Percentiles rank a stretch among this genome's conserved stretches.
These are phyloP conservation scores for Pterostichus madidus DNA, from an alignment of 2,888 invertebrate species.

Conservation along the genomic window DNA sequence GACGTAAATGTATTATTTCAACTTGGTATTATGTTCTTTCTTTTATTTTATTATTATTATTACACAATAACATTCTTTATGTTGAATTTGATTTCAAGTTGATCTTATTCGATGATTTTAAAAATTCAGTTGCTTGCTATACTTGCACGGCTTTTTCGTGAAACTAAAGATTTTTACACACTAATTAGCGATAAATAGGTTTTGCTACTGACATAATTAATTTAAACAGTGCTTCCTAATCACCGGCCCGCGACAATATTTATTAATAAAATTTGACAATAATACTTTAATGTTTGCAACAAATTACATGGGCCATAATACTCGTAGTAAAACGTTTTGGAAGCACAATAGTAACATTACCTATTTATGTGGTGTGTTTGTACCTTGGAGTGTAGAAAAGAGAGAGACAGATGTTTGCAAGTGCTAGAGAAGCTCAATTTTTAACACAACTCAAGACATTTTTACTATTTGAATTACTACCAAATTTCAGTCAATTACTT, in stretches of 20 bases:
- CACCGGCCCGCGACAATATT: slow-evolving; percentile 17
- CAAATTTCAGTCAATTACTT: too few relatives aligned
- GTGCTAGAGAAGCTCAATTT: too few relatives aligned
- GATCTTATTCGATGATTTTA: slow-evolving; percentile 36
- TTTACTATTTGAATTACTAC: too few relatives aligned
- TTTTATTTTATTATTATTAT: slow-evolving; percentile 47
- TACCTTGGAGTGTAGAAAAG: neutral
- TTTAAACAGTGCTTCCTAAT: slow-evolving; percentile 22
- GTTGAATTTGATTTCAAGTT: slow-evolving; percentile 42
- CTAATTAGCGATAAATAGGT: slow-evolving; percentile 20
- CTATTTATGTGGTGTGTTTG: slow-evolving; percentile 14
- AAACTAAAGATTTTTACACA: slow-evolving; percentile 34
- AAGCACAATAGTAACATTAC: slow-evolving; percentile 18
- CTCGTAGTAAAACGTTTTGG: neutral
- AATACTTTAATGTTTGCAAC: slow-evolving; percentile 37
- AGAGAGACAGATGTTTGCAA: neutral
- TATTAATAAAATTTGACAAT: slow-evolving; percentile 27
- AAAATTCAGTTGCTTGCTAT: slow-evolving; percentile 42
- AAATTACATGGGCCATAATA: too few relatives aligned
- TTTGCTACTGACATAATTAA: slow-evolving; percentile 12
- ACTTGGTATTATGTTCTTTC: slow-evolving; percentile 48
- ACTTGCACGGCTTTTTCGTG: slow-evolving; percentile 40
- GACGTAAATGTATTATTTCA: slow-evolving; percentile 52
- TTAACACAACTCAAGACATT: too few relatives aligned
- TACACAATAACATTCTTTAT: slow-evolving; percentile 49